Evolutionary conservation across 2,113 vertebrate genomes (phyloP), one percentile per base, ranked within the genome.

Genomic region (Ranitomeya variabilis): DNA sequence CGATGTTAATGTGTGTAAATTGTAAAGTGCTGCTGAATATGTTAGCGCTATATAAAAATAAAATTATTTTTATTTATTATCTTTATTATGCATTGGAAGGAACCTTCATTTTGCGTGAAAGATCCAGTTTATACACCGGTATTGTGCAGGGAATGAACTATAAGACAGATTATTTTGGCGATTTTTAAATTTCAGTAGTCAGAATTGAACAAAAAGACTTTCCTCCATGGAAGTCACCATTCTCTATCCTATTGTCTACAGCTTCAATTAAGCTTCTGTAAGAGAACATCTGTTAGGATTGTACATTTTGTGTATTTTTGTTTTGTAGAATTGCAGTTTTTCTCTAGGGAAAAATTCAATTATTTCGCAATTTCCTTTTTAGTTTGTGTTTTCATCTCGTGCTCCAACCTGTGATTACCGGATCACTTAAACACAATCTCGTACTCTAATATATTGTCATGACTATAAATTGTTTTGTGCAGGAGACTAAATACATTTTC

Each of bases 391-490:
- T 62, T 15, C 71, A 5, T 57, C 69, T 45, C 10, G 12, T 14
- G 10, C 21, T 6, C 52, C 60, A 74, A 51, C 71, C 84, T 77
- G 55, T 86, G 55, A 86, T 86, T 86, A 86, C 57, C 18, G 31
- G 73, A 62, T 74, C 84, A 86, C 84, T 86, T 78, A 66, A 62
- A 78, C 64, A 86, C 60, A 66, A 78, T 86, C 79, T 79, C 37
- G 19, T 67, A 54, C 13, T 19, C 71, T 37, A 73, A 77, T 62
- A 77, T 62, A 77, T 73, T 77, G 59, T 79, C 74, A 54, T 37
- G 37, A 67, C 64, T 79, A 64, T 51, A 86, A 66, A 31, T 14
- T 66, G 77, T 54, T 67, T 67, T 86, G 54, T 55, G 10, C 23
- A 7, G 37, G 9, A n/a, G 37, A 51, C 19, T 67, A 78, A 69